Conservation (phyloP, 2,888 invertebrate genomes). For the Dolichopus griseipennis region DNA sequence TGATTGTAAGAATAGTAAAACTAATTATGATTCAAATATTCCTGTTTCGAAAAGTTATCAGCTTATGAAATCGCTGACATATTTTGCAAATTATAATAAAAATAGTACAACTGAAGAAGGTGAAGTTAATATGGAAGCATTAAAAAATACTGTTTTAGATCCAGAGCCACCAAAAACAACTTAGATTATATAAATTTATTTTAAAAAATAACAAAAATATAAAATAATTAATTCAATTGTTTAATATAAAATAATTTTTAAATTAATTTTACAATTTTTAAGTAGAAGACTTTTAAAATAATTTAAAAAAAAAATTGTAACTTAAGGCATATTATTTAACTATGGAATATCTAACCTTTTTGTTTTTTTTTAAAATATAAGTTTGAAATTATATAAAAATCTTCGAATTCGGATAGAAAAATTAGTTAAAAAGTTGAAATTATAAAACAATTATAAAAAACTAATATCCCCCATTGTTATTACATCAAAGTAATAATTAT, state of each 20-base stretch:
- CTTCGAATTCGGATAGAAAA: too few relatives aligned
- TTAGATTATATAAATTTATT: not conserved
- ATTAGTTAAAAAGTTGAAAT: too few relatives aligned
- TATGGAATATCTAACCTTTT: too few relatives aligned
- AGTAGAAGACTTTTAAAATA: slow-evolving; percentile 6
- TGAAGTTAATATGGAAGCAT: slow-evolving; percentile 23
- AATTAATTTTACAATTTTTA: not conserved
- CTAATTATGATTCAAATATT: slow-evolving; percentile 79
- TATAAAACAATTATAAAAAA: too few relatives aligned
- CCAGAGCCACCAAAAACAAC: not conserved
- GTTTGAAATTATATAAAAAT: too few relatives aligned
- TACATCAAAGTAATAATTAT: too few relatives aligned
- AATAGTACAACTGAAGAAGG: slow-evolving; percentile 36
- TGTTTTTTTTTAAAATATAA: too few relatives aligned
- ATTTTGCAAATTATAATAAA: slow-evolving; percentile 77
- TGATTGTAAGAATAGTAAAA: slow-evolving; percentile 72
- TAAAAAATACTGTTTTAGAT: slow-evolving; percentile 24
- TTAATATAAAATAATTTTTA: too few relatives aligned
- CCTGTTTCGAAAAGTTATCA: slow-evolving; percentile 87
- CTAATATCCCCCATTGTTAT: too few relatives aligned
- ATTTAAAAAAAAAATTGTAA: not conserved
- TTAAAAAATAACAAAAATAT: not conserved
- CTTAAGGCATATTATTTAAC: too few relatives aligned
- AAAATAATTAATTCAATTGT: not conserved
- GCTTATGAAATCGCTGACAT: slow-evolving; percentile 80